Base-by-base conservation (phyloP, 2,888 invertebrate genomes). In the Pseudococcus jackbeardsleyi region DNA sequence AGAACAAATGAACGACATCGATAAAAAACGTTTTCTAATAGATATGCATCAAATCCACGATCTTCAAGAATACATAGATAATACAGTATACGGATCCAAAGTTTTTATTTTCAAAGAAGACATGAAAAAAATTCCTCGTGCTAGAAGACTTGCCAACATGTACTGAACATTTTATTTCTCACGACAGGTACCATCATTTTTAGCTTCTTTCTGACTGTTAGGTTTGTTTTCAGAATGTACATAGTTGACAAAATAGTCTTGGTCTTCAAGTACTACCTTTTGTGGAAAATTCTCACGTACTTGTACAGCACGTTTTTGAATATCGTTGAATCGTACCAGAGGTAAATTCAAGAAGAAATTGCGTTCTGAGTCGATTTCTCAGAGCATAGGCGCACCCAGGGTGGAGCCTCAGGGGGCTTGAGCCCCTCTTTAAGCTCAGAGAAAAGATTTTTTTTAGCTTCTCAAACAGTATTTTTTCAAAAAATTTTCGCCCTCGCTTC, bases 11-110 rank as follows among this genome's bases (percentile, higher is more conserved):
- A 93, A 92, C 89, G 91, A 92, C 0, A 92, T 91, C 11, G 96
- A 95, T 90, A 92, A 92, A 89, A 91, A 93, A 90, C 91, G 92
- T 6, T 96, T 94, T 91, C 93, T 94, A 8, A 92, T 94, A 91
- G 93, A 94, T 90, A 91, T 94, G 48, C 93, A 93, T 42, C 92
- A 8, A 22, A 12, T 68, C 9, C 19, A 9, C 7, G 68, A 68
- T 26, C 0, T 11, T 0, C 68, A 68, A 22, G 9, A 5, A 1
- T 68, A 68, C 12, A 22, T 68, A 3, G 68, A 68, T 12, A 22
- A 68, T 22, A 22, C 17, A 19, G 26, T 17, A 22, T 7, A 22
- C 7, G 19, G 9, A 9, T 26, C 26, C 8, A 68, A 68, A 68
- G 3, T 26, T 9, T 68, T 5, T 12, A 68, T 68, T 68, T 68